These are phyloP conservation scores for Sphecodes monilicornis DNA, from an alignment of 2,888 invertebrate species.

Conservation along the genomic window DNA sequence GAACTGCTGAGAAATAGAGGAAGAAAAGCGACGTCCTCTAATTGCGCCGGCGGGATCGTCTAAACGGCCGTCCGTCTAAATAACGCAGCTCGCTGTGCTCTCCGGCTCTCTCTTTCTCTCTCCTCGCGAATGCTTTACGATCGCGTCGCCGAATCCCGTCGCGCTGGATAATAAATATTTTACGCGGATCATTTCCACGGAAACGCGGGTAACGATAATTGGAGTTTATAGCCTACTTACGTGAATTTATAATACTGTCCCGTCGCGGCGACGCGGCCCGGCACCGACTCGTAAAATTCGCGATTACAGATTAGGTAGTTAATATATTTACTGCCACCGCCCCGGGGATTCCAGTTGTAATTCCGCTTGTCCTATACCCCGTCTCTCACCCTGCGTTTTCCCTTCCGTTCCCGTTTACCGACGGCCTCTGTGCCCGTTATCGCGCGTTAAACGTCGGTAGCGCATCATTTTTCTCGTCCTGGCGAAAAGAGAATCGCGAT, in stretches of 20 bases:
- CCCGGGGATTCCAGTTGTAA: slow-evolving; percentile 39
- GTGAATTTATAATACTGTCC: slow-evolving; percentile 61
- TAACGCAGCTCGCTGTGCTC: slow-evolving; percentile 29
- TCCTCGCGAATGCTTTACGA: slow-evolving; percentile 56
- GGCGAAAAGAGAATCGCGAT: background rate
- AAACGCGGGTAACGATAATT: slow-evolving; percentile 70
- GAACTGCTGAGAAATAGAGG: slow-evolving; percentile 1
- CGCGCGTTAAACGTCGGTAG: slow-evolving; percentile 30
- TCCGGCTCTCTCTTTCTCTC: slow-evolving; percentile 12
- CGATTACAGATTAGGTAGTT: slow-evolving; percentile 64
- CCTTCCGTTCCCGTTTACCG: background rate
- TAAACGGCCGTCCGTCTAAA: slow-evolving; percentile 37
- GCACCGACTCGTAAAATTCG: slow-evolving; percentile 58
- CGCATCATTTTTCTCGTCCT: slow-evolving; percentile 10
- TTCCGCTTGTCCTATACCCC: slow-evolving; percentile 14
- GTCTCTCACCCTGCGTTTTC: background rate
- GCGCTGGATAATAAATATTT: slow-evolving; percentile 65
- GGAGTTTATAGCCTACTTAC: slow-evolving; percentile 66
- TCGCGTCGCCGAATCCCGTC: slow-evolving; percentile 48
- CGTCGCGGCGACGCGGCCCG: slow-evolving; percentile 13
- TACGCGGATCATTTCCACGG: slow-evolving; percentile 66
- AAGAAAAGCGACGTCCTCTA: slow-evolving; percentile 23
- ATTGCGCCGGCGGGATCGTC: slow-evolving; percentile 34
- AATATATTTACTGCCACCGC: slow-evolving; percentile 52
- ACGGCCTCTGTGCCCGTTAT: slow-evolving; percentile 12